phyloP scores from a whole-genome alignment of 2,113 vertebrate genomes.

The Thinocorus orbignyianus region DNA sequence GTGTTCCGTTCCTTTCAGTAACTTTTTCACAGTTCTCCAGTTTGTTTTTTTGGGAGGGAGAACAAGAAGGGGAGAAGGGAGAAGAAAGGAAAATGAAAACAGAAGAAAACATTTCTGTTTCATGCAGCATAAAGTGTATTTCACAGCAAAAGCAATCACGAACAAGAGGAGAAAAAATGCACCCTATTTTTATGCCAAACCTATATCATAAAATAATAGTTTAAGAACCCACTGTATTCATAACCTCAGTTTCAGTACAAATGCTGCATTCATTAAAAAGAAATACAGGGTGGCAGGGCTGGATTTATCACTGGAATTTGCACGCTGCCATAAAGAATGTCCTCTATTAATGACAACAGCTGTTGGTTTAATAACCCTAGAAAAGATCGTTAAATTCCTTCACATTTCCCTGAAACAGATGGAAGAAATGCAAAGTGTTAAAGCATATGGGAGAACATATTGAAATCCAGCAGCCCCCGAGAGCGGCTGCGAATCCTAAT shows the following conservation, averaged over 20 bases:
- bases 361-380: slow-evolving; percentile 82
- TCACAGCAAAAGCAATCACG: slow-evolving; percentile 23
- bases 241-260: slow-evolving; percentile 53
- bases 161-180: background rate
- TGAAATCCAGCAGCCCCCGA: slow-evolving; percentile 50
- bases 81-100: background rate
- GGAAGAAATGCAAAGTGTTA: slow-evolving; percentile 71
- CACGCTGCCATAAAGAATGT: slow-evolving; percentile 68
- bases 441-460: slow-evolving; percentile 77
- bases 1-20: background rate
- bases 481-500: background rate
- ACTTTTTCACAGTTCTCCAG: background rate
- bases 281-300: slow-evolving; percentile 14
- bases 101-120: background rate
- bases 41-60: background rate
- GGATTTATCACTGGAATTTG: slow-evolving; percentile 66
- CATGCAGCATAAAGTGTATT: background rate
- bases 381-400: slow-evolving; percentile 80
- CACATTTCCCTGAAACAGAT: slow-evolving; percentile 78
- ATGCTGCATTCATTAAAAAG: slow-evolving; percentile 43
- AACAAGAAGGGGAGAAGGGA: background rate
- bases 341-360: slow-evolving; percentile 84
- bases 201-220: slow-evolving; percentile 26
- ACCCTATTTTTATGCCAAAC: background rate
- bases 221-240: background rate